These are phyloP conservation scores for Camelus bactrianus DNA, from an alignment of 2,113 vertebrate genomes.

Conservation along the genomic window DNA sequence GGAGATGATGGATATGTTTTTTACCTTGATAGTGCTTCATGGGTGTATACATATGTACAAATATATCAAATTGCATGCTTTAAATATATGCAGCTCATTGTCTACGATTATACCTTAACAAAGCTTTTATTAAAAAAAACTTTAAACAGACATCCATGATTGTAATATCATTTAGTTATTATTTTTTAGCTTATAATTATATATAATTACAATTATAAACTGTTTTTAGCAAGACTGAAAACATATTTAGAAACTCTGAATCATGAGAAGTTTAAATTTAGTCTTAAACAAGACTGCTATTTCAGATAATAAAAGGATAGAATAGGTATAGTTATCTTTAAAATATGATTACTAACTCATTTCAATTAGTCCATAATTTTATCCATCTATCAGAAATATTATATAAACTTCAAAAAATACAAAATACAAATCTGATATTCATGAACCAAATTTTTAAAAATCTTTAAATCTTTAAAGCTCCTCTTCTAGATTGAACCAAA, in stretches of 20 bases:
- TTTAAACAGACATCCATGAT: background rate
- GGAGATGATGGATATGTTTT: background rate
- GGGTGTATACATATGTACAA: background rate
- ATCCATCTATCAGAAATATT: background rate
- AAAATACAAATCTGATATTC: background rate
- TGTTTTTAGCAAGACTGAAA: background rate
- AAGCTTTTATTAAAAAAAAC: background rate
- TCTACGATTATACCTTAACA: background rate
- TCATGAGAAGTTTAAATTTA: background rate
- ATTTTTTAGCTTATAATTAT: background rate
- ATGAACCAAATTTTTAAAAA: background rate
- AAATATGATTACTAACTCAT: background rate
- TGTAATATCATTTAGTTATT: background rate
- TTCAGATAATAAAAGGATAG: background rate
- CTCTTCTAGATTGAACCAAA: slow-evolving; percentile 2
- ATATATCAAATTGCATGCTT: background rate
- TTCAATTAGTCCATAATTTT: background rate
- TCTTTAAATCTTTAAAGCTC: background rate
- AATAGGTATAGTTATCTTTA: background rate
- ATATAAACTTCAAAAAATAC: background rate
- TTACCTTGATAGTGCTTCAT: background rate
- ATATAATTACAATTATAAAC: background rate
- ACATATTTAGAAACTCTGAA: background rate
- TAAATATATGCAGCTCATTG: background rate
- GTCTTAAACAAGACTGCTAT: background rate